A percentile compares a stretch with the other conserved stretches of the same genome.
phyloP scores from a whole-genome alignment of 1,140 invertebrate species.

The Lepidurus arcticus region DNA sequence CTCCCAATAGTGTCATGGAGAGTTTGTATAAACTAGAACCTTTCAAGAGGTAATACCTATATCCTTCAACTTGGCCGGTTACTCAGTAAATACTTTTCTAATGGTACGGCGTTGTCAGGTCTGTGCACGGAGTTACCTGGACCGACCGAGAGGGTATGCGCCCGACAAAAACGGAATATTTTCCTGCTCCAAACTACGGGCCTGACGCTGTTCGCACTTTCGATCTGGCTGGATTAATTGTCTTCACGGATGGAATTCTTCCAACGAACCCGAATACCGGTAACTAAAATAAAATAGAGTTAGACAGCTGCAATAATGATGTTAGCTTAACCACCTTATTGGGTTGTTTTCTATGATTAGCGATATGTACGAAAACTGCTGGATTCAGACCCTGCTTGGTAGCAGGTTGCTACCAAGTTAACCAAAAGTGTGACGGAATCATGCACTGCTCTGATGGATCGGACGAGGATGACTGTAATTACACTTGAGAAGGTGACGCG shows the following conservation, averaged over 20 bases:
- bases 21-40: slow-evolving; percentile 44
- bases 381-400: slow-evolving; percentile 40
- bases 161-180: slow-evolving; percentile 45
- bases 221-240: slow-evolving; percentile 43
- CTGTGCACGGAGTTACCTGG: slow-evolving; percentile 40
- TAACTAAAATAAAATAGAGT: slow-evolving; percentile 9
- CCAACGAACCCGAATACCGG: slow-evolving; percentile 39
- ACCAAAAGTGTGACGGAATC: slow-evolving; percentile 46
- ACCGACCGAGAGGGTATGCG: slow-evolving; percentile 43
- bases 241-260: slow-evolving; percentile 46
- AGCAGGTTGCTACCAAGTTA: slow-evolving; percentile 42
- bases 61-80: slow-evolving; percentile 3
- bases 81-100: slow-evolving; percentile 22
- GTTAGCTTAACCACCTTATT: slow-evolving; percentile 12
- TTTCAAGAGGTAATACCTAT: slow-evolving; percentile 39
- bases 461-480: slow-evolving; percentile 48
- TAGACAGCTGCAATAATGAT: slow-evolving; percentile 13
- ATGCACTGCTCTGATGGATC: slow-evolving; percentile 45
- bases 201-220: slow-evolving; percentile 46
- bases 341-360: slow-evolving; percentile 35
- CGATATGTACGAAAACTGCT: slow-evolving; percentile 38
- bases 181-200: slow-evolving; percentile 44
- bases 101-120: slow-evolving; percentile 38
- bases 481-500: not conserved
- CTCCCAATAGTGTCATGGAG: slow-evolving; percentile 42